Conservation (phyloP, 2,888 invertebrate species). For the Volucella zonaria region DNA sequence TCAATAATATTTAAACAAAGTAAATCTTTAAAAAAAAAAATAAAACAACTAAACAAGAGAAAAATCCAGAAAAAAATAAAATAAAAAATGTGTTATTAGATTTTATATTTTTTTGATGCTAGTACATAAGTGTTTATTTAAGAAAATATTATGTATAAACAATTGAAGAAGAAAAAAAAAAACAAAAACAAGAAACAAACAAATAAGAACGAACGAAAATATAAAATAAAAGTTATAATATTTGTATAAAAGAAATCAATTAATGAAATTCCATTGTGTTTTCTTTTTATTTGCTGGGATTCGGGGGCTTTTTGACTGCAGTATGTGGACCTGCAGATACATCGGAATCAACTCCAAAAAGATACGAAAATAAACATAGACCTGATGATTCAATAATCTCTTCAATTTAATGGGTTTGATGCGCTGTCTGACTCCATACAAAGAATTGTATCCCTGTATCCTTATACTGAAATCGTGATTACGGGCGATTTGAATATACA, state of each 20-base stretch:
- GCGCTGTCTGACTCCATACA: too few species aligned
- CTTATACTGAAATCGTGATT: too few species aligned
- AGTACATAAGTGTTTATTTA: conserved; percentile 74
- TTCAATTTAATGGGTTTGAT: too few species aligned
- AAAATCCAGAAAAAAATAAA: conserved; percentile 48
- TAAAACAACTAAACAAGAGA: conserved; percentile 34
- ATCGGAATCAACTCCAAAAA: too few species aligned
- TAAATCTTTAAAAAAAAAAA: conserved; percentile 36
- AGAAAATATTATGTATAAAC: conserved; percentile 71
- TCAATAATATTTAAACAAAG: conserved; percentile 38
- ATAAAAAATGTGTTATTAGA: conserved; percentile 75
- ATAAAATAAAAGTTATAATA: conserved; percentile 73
- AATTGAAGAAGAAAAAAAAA: conserved; percentile 15
- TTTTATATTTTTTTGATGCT: conserved; percentile 75
- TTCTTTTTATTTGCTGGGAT: background rate
- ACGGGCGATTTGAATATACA: too few species aligned
- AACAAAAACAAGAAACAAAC: too few species aligned
- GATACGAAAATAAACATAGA: too few species aligned
- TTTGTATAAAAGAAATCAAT: conserved; percentile 64
- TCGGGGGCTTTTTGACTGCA: too few species aligned
- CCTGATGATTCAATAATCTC: too few species aligned
- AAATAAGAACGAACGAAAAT: conserved; percentile 55
- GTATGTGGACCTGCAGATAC: too few species aligned
- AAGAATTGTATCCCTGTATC: too few species aligned
- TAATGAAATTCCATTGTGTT: background rate